Base-by-base conservation (phyloP, 1,140 invertebrate genomes). In the Chironomus tepperi region DNA sequence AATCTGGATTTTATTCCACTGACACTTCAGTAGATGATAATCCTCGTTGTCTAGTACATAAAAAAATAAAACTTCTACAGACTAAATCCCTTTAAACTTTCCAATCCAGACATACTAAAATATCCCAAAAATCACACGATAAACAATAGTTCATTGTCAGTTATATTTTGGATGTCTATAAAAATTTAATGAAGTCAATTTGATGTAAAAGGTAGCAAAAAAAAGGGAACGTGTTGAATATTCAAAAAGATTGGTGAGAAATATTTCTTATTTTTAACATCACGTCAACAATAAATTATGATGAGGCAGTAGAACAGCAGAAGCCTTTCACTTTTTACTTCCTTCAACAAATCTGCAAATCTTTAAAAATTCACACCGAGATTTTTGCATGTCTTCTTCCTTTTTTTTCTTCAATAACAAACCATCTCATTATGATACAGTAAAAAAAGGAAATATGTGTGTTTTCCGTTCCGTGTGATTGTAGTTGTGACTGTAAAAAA, bases 341-440 rank as follows among this genome's bases (percentile, higher is more conserved):
- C 12, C n/a, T 12, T 57, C 47, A n/a, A 57, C 47, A 57, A 57
- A 57, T 57, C 47, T 57, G 47, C 47, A 57, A 57, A 57, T 57
- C 47, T 57, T 57, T 57, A 57, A 57, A 57, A 57, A 57, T 57
- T 57, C 47, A 57, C 47, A 57, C 47, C n/a, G 47, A 57, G 47
- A 57, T 57, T 57, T 57, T 57, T 57, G 12, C n/a, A n/a, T n/a
- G n/a, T 57, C 47, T 57, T 12, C 47, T 57, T n/a, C 24, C 47
- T 57, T n/a, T n/a, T 15, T 57, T 57, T 57, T 5, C n/a, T 57
- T 57, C 47, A 57, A 57, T 57, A 57, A 57, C 47, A 57, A 57
- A 57, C 47, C 47, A 57, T 57, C 47, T 57, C 47, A 57, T 57
- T 57, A 57, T 57, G 5, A 34, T 34, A 34, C 24, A 34, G 24